A percentile compares a stretch with the other conserved stretches of the same genome.
phyloP scores from a whole-genome alignment of 2,113 vertebrate species.

The Tursiops truncatus region DNA sequence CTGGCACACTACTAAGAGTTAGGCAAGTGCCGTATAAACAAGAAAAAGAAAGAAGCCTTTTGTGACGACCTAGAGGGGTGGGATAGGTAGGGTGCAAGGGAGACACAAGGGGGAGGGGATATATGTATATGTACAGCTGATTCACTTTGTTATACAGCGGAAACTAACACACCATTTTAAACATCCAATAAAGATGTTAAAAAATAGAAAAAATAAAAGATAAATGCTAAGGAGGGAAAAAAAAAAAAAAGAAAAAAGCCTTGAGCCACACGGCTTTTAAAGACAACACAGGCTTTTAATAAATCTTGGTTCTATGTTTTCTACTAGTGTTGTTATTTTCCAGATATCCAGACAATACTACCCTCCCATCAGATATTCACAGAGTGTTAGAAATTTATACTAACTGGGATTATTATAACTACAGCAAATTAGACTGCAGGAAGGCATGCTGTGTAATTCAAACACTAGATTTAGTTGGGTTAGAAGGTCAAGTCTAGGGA shows the following conservation, averaged over 20 bases:
- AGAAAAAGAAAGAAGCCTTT: background rate
- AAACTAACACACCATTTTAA: too few relatives aligned
- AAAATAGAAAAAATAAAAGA: too few relatives aligned
- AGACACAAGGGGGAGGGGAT: too few relatives aligned
- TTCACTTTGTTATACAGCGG: too few relatives aligned
- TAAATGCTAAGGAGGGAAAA: background rate
- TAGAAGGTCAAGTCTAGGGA: background rate
- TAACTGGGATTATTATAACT: background rate
- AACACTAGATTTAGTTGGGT: background rate
- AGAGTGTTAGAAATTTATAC: background rate
- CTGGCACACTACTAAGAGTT: background rate
- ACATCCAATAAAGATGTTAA: too few relatives aligned
- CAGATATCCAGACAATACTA: background rate
- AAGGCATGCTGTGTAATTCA: conserved; percentile 35
- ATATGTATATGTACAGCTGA: too few relatives aligned
- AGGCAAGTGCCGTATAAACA: background rate
- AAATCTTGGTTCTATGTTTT: background rate
- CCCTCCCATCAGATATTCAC: background rate
- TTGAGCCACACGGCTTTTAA: background rate
- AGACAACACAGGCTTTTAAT: background rate
- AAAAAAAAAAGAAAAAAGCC: conserved; percentile 5
- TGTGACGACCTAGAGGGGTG: too few relatives aligned
- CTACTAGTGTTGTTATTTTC: background rate
- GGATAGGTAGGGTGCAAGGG: too few relatives aligned
- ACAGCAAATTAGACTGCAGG: background rate